Base-by-base conservation (phyloP, 2,113 vertebrate species). In the Oenanthe oenanthe region DNA sequence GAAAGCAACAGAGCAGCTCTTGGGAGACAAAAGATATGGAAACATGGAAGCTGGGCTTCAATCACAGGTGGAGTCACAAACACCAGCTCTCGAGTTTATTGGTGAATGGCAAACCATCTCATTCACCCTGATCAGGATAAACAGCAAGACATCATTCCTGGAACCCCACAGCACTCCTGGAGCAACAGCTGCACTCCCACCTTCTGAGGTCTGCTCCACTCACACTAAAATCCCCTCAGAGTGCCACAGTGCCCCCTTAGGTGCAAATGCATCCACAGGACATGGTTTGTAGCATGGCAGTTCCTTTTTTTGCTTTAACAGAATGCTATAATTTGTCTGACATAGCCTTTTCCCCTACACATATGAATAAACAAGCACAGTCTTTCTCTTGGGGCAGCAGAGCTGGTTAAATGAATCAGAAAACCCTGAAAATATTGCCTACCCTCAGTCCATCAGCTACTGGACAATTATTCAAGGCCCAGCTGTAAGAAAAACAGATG, bases 401-500 rank as follows among this genome's bases (percentile, higher is more conserved):
- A 60, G 88, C 94, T 93, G 83, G 96, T 97, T 97, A 97, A 98
- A 97, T 97, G 97, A 97, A 97, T 98, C 97, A 97, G 95, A 97
- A 98, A 97, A 85, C 93, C 94, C 96, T 95, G 96, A 93, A 97
- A 96, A 94, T 63, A 97, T 60, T 61, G 95, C 91, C 94, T 96
- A 73, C 90, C 96, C 96, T 96, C 83, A 87, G 95, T 92, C 97
- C 96, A 96, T 96, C 97, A 96, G 97, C 97, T 93, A 95, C 97
- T 89, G 97, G 97, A 98, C 97, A 97, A 98, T 98, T 97, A 97
- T 96, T 98, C 93, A 95, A 96, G 97, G 96, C 87, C 95, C 97
- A 97, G 97, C 98, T 98, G 96, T 85, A 98, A 97, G 96, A 91
- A 85, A 98, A 97, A 94, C 97, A 98, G 97, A 98, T 97, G 98